Evolutionary conservation across 2,113 vertebrate genomes (phyloP).

Genomic region (Oplegnathus fasciatus): DNA sequence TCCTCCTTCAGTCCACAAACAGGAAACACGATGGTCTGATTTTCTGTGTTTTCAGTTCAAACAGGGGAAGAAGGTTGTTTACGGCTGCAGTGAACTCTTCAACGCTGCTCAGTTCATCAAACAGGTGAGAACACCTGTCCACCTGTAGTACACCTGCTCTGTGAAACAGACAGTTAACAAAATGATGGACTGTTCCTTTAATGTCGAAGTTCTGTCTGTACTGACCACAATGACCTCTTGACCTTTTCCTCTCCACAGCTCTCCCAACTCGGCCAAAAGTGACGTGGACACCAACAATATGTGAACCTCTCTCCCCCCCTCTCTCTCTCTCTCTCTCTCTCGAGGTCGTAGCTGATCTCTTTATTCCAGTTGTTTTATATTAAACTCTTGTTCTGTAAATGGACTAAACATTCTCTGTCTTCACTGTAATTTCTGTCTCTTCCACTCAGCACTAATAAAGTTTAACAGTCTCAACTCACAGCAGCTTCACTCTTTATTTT

Average conservation of each 20-base stretch:
- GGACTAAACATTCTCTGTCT: constrained; percentile 65
- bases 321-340: not conserved
- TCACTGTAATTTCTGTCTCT: constrained; percentile 82
- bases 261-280: constrained; percentile 95
- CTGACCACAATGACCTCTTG: not conserved
- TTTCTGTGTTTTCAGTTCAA: constrained; percentile 84
- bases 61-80: constrained; percentile 93
- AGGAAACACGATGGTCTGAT: not conserved
- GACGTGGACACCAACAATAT: constrained; percentile 41
- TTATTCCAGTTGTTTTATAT: constrained; percentile 84
- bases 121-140: constrained; percentile 85
- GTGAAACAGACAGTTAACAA: too few species aligned
- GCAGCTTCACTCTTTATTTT: not conserved
- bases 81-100: constrained; percentile 98
- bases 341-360: constrained; percentile 32
- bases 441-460: constrained; percentile 80
- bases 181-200: too few species aligned
- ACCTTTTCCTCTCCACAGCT: constrained; percentile 84
- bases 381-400: constrained; percentile 77
- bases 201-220: too few species aligned
- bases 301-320: constrained; percentile 11
- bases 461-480: constrained; percentile 75
- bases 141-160: not conserved
- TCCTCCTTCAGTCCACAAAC: too few species aligned
- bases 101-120: constrained; percentile 96